Evolutionary conservation across 2,113 vertebrate species (phyloP), one percentile per base, ranked within the genome.

Genomic region (Pomatorhinus ruficollis): DNA sequence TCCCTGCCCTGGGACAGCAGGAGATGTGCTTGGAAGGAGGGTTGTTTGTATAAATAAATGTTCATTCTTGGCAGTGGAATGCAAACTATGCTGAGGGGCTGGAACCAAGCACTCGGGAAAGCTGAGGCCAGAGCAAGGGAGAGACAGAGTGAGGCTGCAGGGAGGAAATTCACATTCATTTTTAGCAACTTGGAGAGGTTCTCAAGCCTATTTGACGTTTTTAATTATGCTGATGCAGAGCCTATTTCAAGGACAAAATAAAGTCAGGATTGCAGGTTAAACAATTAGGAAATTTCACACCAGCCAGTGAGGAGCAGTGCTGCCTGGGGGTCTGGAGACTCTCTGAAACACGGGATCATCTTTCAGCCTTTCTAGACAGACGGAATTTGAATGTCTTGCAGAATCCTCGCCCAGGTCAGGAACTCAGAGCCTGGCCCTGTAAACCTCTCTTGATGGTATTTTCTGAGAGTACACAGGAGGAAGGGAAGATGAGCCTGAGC

Each of bases 1-100:
- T 74, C 82, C 69, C 56, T 84, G 85, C 75, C 74, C 78, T 52
- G n/a, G 87, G 90, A 94, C 7, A 90, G 93, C 30, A 6, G 44
- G 93, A 91, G 94, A 97, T 95, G 79, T 93, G 84, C 96, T 83
- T 89, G 93, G 83, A 75, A 90, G 93, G 86, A 90, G 5, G 85
- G 83, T 85, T 96, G 96, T 97, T 97, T 97, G 95, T 98, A 96
- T 97, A 96, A 97, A 98, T 97, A 97, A 98, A 96, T 96, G 92
- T 91, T 97, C 97, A 94, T 96, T 97, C 97, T 97, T 96, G 95
- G 93, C 92, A 95, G 68, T 91, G 96, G 97, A 98, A 98, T 98
- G 97, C 93, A 85, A 97, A 96, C 93, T 96, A 98, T 98, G 97
- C 94, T 95, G 94, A 90, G 92, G 93, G 83, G 95, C 94, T 96